Evolutionary conservation across 2,888 invertebrate genomes (phyloP), one percentile per base, ranked within the genome.

Genomic region (Cartodere bifasciata): DNA sequence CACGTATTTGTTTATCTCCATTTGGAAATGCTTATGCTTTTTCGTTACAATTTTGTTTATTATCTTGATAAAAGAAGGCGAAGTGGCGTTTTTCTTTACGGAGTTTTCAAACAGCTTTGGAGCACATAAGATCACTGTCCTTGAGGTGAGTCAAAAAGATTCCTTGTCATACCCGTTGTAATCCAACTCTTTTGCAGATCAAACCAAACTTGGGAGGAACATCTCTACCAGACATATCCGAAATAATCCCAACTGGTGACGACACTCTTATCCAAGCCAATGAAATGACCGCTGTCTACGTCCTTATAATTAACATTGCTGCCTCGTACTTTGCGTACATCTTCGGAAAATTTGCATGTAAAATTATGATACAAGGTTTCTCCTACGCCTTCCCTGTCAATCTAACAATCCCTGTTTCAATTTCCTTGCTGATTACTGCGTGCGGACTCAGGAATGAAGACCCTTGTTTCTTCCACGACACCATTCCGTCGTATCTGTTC

Each of bases 381-480:
- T 91, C 94, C 54, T 95, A 92, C 53, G 92, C 97, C 1, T 86
- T 97, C 46, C 95, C 97, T 0, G 83, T 97, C 4, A 88, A 87
- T 58, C 70, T 97, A 38, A 84, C 90, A 1, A 86, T 92, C 33
- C 95, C 95, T 0, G 70, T 91, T 9, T 77, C 86, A 2, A 83
- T 94, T 13, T 87, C 88, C 3, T 56, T 90, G 29, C 64, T 92
- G 44, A 87, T 91, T 41, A 80, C 86, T 6, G 82, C 83, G 3
- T 92, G 92, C 48, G 90, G 91, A 24, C 67, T 91, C 16, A 72
- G 90, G 39, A 79, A 79, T 40, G 80, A 79, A 9, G 84, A 91
- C 56, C 80, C 80, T 1, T 94, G 94, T 58, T 85, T 86, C 62
- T 85, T 88, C 65, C 80, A 85, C 39, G 79, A 77, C 16, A 73